Evolutionary conservation across 2,888 invertebrate genomes (phyloP).

Genomic region (Apamea crenata): DNA sequence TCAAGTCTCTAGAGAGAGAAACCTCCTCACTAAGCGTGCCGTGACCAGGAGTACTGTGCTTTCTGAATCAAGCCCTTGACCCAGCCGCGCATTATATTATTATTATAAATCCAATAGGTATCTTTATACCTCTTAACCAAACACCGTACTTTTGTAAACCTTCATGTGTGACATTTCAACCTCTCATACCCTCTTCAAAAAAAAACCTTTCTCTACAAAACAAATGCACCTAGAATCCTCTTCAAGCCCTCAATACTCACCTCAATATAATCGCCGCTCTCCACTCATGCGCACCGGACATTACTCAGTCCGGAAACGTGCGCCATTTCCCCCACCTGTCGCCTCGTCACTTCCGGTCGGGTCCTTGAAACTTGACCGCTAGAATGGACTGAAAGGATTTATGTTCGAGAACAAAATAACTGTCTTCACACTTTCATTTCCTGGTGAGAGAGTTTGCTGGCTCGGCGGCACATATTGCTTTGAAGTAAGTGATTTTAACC

Average conservation of each 20-base stretch:
- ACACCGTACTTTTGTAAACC: not conserved
- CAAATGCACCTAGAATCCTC: conserved; percentile 17
- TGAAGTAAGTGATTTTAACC: conserved; percentile 6
- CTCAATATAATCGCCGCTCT: conserved; percentile 38
- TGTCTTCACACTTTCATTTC: conserved; percentile 58
- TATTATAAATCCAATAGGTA: not conserved
- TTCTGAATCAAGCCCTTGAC: too few relatives aligned
- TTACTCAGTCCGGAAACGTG: conserved; percentile 77
- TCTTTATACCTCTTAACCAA: not conserved
- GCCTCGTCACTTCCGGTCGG: conserved; percentile 81
- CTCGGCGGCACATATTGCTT: conserved; percentile 15
- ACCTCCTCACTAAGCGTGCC: too few relatives aligned
- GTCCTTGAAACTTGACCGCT: conserved; percentile 76
- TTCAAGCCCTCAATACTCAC: conserved; percentile 46
- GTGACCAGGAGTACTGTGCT: too few relatives aligned
- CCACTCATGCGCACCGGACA: conserved; percentile 62
- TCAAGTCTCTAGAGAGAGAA: too few relatives aligned
- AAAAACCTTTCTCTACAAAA: conserved; percentile 28
- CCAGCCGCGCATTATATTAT: not conserved
- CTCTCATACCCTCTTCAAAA: not conserved
- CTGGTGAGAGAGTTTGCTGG: conserved; percentile 1
- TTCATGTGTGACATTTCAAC: not conserved
- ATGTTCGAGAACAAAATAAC: conserved; percentile 60
- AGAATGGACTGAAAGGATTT: conserved; percentile 58
- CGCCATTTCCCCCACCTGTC: conserved; percentile 88